Conservation (phyloP, 2,797 vertebrate genomes). For the Microtus agrestis region DNA sequence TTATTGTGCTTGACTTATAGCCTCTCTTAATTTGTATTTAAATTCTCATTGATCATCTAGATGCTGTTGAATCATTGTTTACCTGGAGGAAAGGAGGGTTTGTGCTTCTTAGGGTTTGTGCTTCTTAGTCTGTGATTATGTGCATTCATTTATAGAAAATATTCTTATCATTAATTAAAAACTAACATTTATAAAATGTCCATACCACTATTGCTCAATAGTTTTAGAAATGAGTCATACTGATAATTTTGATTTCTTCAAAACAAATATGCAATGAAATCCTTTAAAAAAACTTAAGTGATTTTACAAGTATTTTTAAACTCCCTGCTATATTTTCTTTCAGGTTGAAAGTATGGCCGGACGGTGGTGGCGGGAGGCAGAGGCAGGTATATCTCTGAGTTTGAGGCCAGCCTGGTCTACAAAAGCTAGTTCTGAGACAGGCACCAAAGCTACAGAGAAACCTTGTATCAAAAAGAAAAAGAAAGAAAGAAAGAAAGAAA, state of each 20-base stretch:
- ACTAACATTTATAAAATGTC: neutral
- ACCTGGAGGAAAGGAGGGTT: neutral
- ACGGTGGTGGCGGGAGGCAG: fast-evolving
- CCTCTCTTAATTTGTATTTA: neutral
- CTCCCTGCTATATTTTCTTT: neutral
- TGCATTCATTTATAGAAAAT: neutral
- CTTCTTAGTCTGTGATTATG: neutral
- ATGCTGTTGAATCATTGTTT: neutral
- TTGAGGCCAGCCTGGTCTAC: too few species aligned
- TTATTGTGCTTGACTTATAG: neutral
- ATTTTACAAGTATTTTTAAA: neutral
- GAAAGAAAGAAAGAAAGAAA: too few species aligned
- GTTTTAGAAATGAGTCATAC: neutral
- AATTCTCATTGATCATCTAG: neutral
- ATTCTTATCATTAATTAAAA: constrained; percentile 17
- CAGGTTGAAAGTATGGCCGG: neutral
- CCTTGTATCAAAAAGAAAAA: too few species aligned
- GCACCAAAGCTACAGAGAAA: too few species aligned
- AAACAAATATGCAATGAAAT: neutral
- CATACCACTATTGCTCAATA: neutral
- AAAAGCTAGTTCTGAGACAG: too few species aligned
- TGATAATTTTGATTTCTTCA: neutral
- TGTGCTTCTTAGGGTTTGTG: neutral
- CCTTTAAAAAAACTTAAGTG: neutral
- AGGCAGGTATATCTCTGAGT: fast-evolving